Evolutionary conservation across 2,888 invertebrate genomes (phyloP).

Genomic region (Orthonychiurus folsomi): DNA sequence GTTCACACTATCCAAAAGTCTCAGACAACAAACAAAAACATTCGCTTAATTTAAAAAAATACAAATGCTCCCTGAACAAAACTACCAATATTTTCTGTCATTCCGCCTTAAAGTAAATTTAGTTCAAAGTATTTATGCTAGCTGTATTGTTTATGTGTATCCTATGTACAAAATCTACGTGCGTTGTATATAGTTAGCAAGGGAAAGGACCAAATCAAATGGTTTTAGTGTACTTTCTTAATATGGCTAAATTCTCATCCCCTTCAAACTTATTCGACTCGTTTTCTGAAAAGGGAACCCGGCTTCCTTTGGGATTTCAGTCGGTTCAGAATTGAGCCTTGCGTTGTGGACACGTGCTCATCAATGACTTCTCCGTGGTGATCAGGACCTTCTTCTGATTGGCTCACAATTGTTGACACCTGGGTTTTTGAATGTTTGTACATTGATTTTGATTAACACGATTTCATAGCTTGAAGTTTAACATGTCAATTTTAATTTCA

Average conservation of each 20-base stretch:
- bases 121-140: neutral
- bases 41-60: neutral
- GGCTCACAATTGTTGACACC: conserved; percentile 32
- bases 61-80: neutral
- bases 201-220: neutral
- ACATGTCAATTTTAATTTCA: conserved; percentile 9
- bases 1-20: neutral
- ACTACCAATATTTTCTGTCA: neutral
- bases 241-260: neutral
- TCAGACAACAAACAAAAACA: neutral
- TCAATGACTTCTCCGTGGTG: conserved; percentile 17
- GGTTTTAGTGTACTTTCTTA: neutral
- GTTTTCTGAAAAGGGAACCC: conserved; percentile 33
- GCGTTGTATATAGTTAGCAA: neutral
- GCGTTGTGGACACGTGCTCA: conserved; percentile 25
- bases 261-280: conserved; percentile 17
- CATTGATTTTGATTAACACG: neutral
- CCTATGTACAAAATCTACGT: neutral
- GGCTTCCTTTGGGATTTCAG: conserved; percentile 34
- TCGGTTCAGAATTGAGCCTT: conserved; percentile 31
- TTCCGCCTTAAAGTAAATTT: neutral
- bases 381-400: conserved; percentile 30
- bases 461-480: too few relatives aligned
- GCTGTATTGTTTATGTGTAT: too few relatives aligned
- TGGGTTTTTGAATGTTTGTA: conserved; percentile 9